A percentile compares a stretch with the other conserved stretches of the same genome.
phyloP scores from a whole-genome alignment of 1,140 invertebrate species.

The Microplitis mediator region DNA sequence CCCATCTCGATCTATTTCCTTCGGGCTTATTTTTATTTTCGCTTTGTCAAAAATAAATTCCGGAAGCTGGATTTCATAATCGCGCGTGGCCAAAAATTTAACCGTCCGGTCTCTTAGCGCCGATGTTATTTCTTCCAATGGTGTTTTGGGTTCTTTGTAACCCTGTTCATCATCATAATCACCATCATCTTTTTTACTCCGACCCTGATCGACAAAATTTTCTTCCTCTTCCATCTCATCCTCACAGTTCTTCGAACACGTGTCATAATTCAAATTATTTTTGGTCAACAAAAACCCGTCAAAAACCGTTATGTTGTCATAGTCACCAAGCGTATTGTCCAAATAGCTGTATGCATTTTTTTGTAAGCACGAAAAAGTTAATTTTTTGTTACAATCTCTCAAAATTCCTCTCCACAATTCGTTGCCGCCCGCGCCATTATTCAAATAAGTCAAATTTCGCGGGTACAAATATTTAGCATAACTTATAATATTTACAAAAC shows the following conservation, averaged over 20 bases:
- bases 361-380: conserved; percentile 75
- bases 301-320: conserved; percentile 72
- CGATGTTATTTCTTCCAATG: conserved; percentile 74
- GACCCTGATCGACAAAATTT: conserved; percentile 46
- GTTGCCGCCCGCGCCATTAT: conserved; percentile 62
- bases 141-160: conserved; percentile 56
- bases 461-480: conserved; percentile 43
- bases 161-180: conserved; percentile 41
- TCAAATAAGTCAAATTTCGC: conserved; percentile 22
- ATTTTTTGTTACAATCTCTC: conserved; percentile 69
- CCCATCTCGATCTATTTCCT: conserved; percentile 72
- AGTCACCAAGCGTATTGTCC: conserved; percentile 67
- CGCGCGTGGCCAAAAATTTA: conserved; percentile 76
- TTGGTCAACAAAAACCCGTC: conserved; percentile 72
- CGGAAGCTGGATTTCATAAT: conserved; percentile 73
- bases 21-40: conserved; percentile 73
- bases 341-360: conserved; percentile 76
- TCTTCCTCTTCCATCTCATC: conserved; percentile 49
- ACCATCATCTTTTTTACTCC: conserved; percentile 45
- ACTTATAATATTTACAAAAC: conserved; percentile 41
- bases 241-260: conserved; percentile 57
- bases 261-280: conserved; percentile 68
- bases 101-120: conserved; percentile 71
- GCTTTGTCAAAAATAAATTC: conserved; percentile 74
- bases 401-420: conserved; percentile 74